Evolutionary conservation across 2,797 vertebrate genomes (phyloP), one percentile per base, ranked within the genome.

Genomic region (Amphiprion clarkii): DNA sequence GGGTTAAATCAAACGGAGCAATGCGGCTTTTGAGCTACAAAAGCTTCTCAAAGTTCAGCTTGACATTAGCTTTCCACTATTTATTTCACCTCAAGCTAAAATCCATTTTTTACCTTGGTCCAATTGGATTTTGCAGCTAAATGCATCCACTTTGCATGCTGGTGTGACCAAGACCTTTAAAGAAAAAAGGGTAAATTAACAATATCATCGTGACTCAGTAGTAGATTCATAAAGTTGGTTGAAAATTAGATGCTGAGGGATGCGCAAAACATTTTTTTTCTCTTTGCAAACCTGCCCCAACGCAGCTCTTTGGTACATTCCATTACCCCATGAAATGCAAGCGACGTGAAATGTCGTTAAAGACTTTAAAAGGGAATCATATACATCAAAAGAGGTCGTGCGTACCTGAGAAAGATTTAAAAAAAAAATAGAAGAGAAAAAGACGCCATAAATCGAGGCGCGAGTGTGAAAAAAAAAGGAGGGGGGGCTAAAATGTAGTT

Each of bases 331-430:
- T 21, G 78, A 81, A 87, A 79, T 61, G 56, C 65, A 54, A 75
- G 67, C 0, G 68, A 52, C 71, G 6, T n/a, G 55, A 80, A 53
- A 76, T 54, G 19, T 16, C 56, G 23, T 33, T 56, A 64, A 48
- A 71, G 71, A 65, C 57, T 29, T 40, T 33, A 39, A 42, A 52
- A 65, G 25, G 31, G 40, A 84, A 63, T 64, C 23, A 61, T 19
- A 61, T 16, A 55, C 48, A 67, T 67, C 9, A 55, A 68, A 82
- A 66, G 42, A 16, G n/a, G 49, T 67, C 55, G 57, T 74, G 81
- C 76, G 79, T 90, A 92, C 91, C 92, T 94, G 92, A 94, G 91
- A 91, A 83, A 87, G 65, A 85, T 79, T 62, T 23, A 23, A 23
- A 23, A 48, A 78, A 71, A 65, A 76, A 48, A 21, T 12, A 21